phyloP scores from a whole-genome alignment of 2,888 invertebrate species.

The Alsophila aescularia region DNA sequence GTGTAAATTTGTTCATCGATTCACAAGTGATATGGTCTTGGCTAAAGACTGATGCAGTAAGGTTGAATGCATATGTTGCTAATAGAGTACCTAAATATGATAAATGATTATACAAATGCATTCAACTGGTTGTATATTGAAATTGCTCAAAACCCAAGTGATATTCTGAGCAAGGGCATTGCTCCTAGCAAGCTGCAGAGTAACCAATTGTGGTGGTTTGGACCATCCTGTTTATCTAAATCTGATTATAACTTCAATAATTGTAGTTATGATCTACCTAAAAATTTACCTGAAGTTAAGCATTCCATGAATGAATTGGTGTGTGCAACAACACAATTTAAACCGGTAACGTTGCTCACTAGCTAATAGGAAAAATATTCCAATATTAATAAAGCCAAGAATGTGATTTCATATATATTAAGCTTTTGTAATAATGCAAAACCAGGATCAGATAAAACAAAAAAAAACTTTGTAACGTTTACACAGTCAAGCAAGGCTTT shows the following conservation, averaged over 20 bases:
- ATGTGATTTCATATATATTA: neutral
- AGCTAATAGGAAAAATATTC: neutral
- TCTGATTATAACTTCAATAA: too few species aligned
- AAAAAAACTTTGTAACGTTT: too few species aligned
- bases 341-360: too few species aligned
- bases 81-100: neutral
- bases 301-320: too few species aligned
- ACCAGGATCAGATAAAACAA: neutral
- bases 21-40: neutral
- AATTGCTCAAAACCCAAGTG: neutral
- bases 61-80: neutral
- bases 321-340: too few species aligned
- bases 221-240: neutral
- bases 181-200: neutral
- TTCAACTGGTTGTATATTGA: neutral
- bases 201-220: neutral
- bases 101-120: neutral
- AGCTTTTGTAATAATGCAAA: neutral
- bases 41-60: neutral
- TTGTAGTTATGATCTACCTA: too few species aligned
- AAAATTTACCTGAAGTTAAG: too few species aligned
- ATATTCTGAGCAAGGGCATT: neutral
- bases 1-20: neutral
- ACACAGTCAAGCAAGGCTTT: neutral
- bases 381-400: neutral